phyloP scores from a whole-genome alignment of 2,113 vertebrate genomes.

The Dipodomys merriami region DNA sequence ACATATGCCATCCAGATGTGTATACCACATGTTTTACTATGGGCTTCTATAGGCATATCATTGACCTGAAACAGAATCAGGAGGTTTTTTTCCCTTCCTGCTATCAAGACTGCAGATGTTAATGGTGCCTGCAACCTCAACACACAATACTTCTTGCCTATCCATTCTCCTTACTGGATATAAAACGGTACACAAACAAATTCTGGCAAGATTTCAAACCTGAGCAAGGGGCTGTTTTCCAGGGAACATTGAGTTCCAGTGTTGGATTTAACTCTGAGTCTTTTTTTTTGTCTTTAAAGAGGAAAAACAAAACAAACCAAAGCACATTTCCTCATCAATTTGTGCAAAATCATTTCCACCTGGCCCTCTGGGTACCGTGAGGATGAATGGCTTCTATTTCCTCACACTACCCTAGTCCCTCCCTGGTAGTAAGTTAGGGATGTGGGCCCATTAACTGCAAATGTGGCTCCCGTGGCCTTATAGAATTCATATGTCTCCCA shows the following conservation, averaged over 20 bases:
- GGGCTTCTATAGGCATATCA: background rate
- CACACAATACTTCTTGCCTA: background rate
- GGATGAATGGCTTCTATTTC: conserved; percentile 67
- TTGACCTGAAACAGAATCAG: background rate
- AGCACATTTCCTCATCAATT: conserved; percentile 62
- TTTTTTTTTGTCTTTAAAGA: conserved; percentile 14
- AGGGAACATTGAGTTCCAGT: conserved; percentile 37
- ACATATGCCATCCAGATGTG: background rate
- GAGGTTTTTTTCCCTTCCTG: background rate
- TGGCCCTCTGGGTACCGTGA: conserved; percentile 53
- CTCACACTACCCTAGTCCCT: conserved; percentile 44
- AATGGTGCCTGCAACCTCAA: background rate
- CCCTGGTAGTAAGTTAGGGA: conserved; percentile 62
- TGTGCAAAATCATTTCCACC: conserved; percentile 71
- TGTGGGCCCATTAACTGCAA: conserved; percentile 70
- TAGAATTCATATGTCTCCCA: conserved; percentile 67
- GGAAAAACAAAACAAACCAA: conserved; percentile 42
- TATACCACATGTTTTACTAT: background rate
- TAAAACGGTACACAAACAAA: conserved; percentile 25
- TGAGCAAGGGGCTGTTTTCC: background rate
- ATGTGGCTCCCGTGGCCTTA: conserved; percentile 69
- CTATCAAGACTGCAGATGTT: background rate
- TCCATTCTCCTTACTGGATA: background rate
- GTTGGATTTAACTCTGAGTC: conserved; percentile 24
- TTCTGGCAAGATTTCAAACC: conserved; percentile 53